Evolutionary conservation across 1,140 invertebrate species (phyloP).

Genomic region (Drosophila lacertosa): DNA sequence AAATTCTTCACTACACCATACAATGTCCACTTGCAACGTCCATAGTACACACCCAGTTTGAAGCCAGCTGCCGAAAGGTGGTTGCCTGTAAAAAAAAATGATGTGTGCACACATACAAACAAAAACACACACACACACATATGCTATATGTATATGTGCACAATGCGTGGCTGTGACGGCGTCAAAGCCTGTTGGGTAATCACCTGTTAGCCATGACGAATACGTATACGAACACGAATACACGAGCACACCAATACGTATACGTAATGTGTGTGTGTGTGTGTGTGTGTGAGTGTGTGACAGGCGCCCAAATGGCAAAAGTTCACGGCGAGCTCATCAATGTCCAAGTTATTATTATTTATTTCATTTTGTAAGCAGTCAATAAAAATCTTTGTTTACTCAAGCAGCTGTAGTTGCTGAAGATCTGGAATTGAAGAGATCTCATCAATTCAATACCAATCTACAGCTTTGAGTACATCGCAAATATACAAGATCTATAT

Average conservation of each 20-base stretch:
- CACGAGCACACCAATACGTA: conserved; percentile 56
- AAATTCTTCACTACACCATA: neutral
- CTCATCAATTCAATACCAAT: conserved; percentile 1
- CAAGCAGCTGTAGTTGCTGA: neutral
- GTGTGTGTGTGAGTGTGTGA: conserved; percentile 1
- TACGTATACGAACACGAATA: conserved; percentile 40
- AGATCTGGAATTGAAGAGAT: neutral
- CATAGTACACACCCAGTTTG: conserved; percentile 24
- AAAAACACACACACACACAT: neutral
- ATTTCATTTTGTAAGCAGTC: conserved; percentile 43
- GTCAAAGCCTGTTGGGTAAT: conserved; percentile 63
- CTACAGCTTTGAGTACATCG: neutral
- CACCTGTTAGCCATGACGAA: conserved; percentile 76
- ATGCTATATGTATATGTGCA: conserved; percentile 27
- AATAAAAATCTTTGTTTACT: conserved; percentile 37
- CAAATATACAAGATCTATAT: conserved; percentile 4
- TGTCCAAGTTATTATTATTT: conserved; percentile 65
- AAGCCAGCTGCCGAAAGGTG: conserved; percentile 20
- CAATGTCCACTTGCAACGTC: neutral
- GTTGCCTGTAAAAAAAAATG: conserved; percentile 6
- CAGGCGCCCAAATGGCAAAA: conserved; percentile 64
- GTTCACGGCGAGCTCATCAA: conserved; percentile 77
- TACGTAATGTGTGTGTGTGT: neutral
- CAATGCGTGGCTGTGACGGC: conserved; percentile 41
- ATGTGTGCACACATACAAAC: neutral